A percentile compares a stretch with the other conserved stretches of the same genome.
Conservation (phyloP, 2,888 invertebrate genomes). For the Scelioninae gen. 2 region DNA sequence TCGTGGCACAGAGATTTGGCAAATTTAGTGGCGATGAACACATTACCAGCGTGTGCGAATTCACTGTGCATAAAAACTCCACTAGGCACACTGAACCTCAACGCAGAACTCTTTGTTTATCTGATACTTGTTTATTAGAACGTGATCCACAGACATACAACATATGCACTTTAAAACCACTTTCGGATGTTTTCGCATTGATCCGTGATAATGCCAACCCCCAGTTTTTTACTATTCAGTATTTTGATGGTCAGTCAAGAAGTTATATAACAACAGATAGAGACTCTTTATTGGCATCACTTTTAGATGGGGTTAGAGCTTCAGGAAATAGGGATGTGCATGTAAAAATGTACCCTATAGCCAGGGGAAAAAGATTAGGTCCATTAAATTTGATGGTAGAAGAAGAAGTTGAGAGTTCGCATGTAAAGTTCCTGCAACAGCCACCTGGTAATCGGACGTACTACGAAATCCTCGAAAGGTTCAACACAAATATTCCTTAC, state of each 20-base stretch:
- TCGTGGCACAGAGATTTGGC: constrained; percentile 91
- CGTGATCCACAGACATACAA: constrained; percentile 98
- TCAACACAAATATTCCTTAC: constrained; percentile 98
- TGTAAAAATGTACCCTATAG: constrained; percentile 89
- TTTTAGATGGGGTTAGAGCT: constrained; percentile 96
- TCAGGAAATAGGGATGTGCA: constrained; percentile 98
- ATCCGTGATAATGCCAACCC: constrained; percentile 93
- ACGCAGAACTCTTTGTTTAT: constrained; percentile 92
- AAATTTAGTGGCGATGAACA: constrained; percentile 94
- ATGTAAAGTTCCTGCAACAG: constrained; percentile 86
- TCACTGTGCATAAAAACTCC: constrained; percentile 94
- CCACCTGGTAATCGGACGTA: constrained; percentile 81
- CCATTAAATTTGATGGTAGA: constrained; percentile 94
- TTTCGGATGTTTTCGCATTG: constrained; percentile 92
- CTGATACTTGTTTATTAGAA: constrained; percentile 96
- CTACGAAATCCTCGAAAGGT: constrained; percentile 91
- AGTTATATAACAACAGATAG: constrained; percentile 96
- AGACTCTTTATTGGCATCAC: constrained; percentile 94
- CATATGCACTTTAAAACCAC: constrained; percentile 89
- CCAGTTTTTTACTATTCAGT: constrained; percentile 95
- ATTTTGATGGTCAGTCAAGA: constrained; percentile 91
- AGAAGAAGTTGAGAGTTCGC: constrained; percentile 96
- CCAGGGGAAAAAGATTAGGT: constrained; percentile 91
- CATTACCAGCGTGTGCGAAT: constrained; percentile 97
- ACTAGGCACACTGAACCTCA: constrained; percentile 89